phyloP scores from a whole-genome alignment of 2,888 invertebrate genomes.

The Pollenia labialis region DNA sequence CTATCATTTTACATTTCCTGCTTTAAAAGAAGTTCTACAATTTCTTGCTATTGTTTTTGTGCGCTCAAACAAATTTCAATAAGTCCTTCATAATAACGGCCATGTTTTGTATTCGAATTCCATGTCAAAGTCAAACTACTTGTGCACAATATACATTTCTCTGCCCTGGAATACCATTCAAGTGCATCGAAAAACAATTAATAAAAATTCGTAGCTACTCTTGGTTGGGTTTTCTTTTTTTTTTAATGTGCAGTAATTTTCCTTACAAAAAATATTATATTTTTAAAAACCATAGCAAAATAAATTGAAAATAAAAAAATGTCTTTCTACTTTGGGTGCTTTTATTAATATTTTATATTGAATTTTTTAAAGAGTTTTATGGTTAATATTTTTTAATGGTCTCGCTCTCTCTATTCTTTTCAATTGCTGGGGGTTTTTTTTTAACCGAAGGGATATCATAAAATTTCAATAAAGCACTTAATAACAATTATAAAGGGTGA shows the following conservation, averaged over 20 bases:
- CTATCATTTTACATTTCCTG: conserved; percentile 71
- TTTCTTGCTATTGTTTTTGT: neutral
- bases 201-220: conserved; percentile 54
- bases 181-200: conserved; percentile 74
- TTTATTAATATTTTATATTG: conserved; percentile 24
- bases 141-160: conserved; percentile 16
- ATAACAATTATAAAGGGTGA: conserved; percentile 1
- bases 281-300: conserved; percentile 35
- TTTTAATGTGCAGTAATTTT: conserved; percentile 20
- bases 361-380: conserved; percentile 66
- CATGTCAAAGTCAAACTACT: conserved; percentile 51
- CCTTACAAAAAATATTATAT: conserved; percentile 5
- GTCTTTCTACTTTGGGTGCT: conserved; percentile 26
- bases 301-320: conserved; percentile 27
- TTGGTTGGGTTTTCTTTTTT: conserved; percentile 21
- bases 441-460: conserved; percentile 25
- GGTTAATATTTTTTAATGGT: conserved; percentile 58
- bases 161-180: conserved; percentile 63
- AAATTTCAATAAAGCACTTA: conserved; percentile 57
- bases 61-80: neutral
- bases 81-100: conserved; percentile 44
- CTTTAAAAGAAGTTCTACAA: conserved; percentile 35
- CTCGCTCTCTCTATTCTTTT: conserved; percentile 37
- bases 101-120: conserved; percentile 6
- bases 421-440: conserved; percentile 1